Evolutionary conservation across 2,888 invertebrate species (phyloP).

Genomic region (Nudaria mundana): DNA sequence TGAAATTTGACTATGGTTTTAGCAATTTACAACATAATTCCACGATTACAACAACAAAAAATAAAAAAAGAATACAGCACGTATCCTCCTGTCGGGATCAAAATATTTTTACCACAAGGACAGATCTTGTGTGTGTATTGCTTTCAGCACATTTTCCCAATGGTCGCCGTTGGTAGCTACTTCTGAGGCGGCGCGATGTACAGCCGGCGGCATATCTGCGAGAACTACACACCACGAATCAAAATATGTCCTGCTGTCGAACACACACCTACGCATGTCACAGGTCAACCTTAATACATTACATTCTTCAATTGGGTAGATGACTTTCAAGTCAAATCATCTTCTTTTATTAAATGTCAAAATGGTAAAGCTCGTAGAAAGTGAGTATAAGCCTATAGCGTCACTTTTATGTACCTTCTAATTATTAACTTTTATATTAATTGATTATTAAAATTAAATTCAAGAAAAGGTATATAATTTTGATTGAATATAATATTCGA

Average conservation of each 20-base stretch:
- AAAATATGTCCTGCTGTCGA: constrained; percentile 55
- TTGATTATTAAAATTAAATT: no score
- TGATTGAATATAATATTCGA: no score
- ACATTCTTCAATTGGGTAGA: not conserved
- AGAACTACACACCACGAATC: constrained; percentile 80
- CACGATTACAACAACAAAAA: constrained; percentile 34
- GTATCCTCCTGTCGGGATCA: constrained; percentile 65
- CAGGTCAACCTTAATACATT: constrained; percentile 1
- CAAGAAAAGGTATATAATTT: no score
- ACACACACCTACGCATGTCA: constrained; percentile 11
- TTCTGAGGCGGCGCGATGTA: constrained; percentile 79
- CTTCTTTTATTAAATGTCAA: no score
- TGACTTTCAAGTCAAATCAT: not conserved
- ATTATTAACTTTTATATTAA: no score
- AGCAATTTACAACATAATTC: constrained; percentile 20
- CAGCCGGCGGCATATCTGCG: constrained; percentile 73
- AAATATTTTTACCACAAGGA: constrained; percentile 79
- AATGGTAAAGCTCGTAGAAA: no score
- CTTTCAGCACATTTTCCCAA: constrained; percentile 84
- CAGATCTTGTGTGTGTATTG: constrained; percentile 77
- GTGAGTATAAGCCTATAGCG: no score
- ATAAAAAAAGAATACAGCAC: constrained; percentile 74
- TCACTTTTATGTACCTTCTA: no score
- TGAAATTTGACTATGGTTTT: no score
- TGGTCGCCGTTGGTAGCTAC: constrained; percentile 84